These are phyloP conservation scores for Columba guinea DNA, from an alignment of 2,797 vertebrate genomes.

Conservation along the genomic window DNA sequence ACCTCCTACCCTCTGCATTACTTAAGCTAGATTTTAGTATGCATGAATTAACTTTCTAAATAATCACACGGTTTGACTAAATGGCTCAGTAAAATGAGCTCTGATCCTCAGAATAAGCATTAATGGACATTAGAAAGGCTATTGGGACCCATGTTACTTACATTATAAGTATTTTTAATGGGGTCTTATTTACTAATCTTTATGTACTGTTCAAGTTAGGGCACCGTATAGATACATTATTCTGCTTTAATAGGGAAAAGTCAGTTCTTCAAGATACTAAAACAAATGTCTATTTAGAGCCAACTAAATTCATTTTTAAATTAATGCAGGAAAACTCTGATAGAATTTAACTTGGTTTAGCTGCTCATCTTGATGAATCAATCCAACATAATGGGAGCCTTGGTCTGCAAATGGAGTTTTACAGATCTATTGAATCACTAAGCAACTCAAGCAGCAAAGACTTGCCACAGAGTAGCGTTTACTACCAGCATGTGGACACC, in stretches of 20 bases:
- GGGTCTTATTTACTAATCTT: conserved; percentile 84
- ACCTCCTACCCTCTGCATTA: conserved; percentile 84
- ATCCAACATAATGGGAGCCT: conserved; percentile 58
- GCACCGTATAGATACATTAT: conserved; percentile 76
- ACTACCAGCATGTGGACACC: neutral
- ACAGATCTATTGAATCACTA: conserved; percentile 31
- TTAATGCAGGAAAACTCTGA: conserved; percentile 64
- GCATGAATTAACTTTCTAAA: conserved; percentile 88
- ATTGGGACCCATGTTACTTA: conserved; percentile 81
- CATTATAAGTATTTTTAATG: conserved; percentile 83
- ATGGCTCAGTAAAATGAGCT: conserved; percentile 84
- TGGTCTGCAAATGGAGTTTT: conserved; percentile 58
- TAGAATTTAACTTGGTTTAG: conserved; percentile 63
- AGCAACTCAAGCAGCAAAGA: conserved; percentile 31
- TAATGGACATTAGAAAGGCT: conserved; percentile 85
- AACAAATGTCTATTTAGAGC: conserved; percentile 74
- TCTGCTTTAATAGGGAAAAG: conserved; percentile 72
- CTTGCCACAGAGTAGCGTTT: neutral
- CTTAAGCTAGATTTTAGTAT: conserved; percentile 85
- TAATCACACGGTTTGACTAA: conserved; percentile 85
- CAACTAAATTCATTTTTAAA: conserved; percentile 74
- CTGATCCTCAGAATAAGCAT: conserved; percentile 83
- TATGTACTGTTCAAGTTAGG: conserved; percentile 79
- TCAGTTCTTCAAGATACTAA: conserved; percentile 74
- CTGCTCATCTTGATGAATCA: conserved; percentile 66